Conservation (phyloP, 1,140 invertebrate genomes). For the Aphis gossypii region DNA sequence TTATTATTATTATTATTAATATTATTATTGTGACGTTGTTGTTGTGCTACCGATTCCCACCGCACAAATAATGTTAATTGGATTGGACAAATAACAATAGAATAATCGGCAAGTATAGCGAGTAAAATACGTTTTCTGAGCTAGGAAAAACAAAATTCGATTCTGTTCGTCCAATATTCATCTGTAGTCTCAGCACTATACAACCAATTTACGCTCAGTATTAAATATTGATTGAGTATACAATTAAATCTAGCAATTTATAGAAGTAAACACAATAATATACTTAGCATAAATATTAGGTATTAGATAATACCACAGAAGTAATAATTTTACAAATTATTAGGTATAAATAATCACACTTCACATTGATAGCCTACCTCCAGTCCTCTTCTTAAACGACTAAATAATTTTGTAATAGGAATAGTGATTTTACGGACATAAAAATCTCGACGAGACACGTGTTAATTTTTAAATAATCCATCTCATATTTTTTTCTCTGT, state of each 20-base stretch:
- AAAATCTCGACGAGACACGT: neutral
- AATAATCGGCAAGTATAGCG: neutral
- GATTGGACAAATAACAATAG: slow-evolving; percentile 17
- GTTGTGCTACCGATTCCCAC: neutral
- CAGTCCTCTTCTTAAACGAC: neutral
- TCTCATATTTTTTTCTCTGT: neutral
- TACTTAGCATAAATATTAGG: neutral
- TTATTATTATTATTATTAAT: neutral
- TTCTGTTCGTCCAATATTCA: neutral
- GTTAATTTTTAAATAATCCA: neutral
- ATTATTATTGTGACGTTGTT: neutral
- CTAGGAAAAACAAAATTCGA: neutral
- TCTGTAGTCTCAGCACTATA: neutral
- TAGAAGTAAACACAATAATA: neutral
- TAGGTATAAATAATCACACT: neutral
- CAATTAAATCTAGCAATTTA: neutral
- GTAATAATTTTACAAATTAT: neutral
- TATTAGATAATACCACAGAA: neutral
- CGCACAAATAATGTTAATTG: neutral
- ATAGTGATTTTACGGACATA: neutral
- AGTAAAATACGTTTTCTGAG: neutral
- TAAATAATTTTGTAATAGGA: neutral
- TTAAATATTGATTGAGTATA: neutral
- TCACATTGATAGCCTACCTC: neutral
- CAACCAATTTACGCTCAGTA: neutral